Evolutionary conservation across 1,140 invertebrate species (phyloP).

Genomic region (Macrobrachium nipponense): DNA sequence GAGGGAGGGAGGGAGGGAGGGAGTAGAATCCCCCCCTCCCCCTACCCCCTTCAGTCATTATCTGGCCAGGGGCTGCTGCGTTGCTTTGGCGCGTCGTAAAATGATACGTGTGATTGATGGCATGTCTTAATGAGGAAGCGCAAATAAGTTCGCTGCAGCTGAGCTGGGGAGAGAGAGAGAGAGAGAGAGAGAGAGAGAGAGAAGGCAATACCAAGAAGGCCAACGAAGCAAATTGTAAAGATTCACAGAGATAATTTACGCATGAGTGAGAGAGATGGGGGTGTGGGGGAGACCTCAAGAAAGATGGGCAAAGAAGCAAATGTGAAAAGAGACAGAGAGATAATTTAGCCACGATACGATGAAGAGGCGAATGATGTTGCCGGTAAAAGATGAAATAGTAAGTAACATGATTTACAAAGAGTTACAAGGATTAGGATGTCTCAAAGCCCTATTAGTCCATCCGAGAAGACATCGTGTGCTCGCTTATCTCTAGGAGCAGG

Average conservation of each 20-base stretch:
- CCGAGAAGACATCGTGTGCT: too few species aligned
- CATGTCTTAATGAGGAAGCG: constrained; percentile 3
- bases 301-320: background rate
- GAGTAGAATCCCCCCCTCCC: background rate
- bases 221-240: background rate
- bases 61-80: too few species aligned
- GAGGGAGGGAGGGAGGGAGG: background rate
- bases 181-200: background rate
- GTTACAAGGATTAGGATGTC: too few species aligned
- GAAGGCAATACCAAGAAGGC: background rate
- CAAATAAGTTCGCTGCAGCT: background rate
- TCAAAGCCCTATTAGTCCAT: too few species aligned
- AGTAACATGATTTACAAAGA: too few species aligned
- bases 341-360: background rate
- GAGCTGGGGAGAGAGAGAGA: background rate
- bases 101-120: too few species aligned
- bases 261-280: background rate
- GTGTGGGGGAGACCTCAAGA: background rate
- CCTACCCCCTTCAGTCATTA: background rate
- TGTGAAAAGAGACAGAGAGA: too few species aligned
- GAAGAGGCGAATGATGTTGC: background rate
- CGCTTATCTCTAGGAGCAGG: too few species aligned
- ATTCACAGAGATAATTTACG: background rate
- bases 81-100: too few species aligned
- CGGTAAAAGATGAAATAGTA: background rate